Conservation (phyloP, 2,113 vertebrate species). For the Ranitomeya variabilis region DNA sequence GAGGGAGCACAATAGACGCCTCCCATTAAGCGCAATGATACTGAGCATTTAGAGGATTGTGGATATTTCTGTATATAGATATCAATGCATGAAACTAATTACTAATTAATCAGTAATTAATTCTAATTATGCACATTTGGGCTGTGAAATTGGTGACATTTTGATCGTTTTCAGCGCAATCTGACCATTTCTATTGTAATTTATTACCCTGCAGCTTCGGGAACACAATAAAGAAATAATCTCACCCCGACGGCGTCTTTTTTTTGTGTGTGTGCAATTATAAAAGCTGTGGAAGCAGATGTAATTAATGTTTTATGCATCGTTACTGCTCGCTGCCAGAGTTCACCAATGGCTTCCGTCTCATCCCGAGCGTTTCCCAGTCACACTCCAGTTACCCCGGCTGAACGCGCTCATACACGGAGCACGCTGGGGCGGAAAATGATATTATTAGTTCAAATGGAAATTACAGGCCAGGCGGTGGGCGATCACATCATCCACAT, state of each 20-base stretch:
- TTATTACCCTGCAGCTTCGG: neutral
- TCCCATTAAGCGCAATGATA: too few relatives aligned
- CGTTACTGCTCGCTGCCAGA: neutral
- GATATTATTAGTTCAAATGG: constrained; percentile 7
- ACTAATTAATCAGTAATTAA: neutral
- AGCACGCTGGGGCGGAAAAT: neutral
- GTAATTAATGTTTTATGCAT: constrained; percentile 46
- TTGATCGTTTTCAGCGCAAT: neutral
- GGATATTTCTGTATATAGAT: too few relatives aligned
- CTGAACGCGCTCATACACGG: neutral
- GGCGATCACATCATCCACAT: neutral
- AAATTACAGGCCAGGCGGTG: neutral
- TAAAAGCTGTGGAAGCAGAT: constrained; percentile 29
- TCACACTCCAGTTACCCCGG: constrained; percentile 9
- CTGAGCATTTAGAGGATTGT: too few relatives aligned
- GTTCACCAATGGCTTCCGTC: neutral
- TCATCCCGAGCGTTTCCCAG: constrained; percentile 1
- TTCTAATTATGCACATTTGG: neutral
- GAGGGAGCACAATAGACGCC: too few relatives aligned
- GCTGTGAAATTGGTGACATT: neutral
- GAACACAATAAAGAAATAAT: constrained; percentile 15
- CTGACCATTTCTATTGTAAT: neutral
- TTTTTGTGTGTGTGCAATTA: constrained; percentile 31
- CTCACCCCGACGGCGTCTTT: neutral
- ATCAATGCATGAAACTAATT: too few relatives aligned